Evolutionary conservation across 2,113 vertebrate species (phyloP), one percentile per base, ranked within the genome.

Genomic region (zebrafish (Danio rerio)): DNA sequence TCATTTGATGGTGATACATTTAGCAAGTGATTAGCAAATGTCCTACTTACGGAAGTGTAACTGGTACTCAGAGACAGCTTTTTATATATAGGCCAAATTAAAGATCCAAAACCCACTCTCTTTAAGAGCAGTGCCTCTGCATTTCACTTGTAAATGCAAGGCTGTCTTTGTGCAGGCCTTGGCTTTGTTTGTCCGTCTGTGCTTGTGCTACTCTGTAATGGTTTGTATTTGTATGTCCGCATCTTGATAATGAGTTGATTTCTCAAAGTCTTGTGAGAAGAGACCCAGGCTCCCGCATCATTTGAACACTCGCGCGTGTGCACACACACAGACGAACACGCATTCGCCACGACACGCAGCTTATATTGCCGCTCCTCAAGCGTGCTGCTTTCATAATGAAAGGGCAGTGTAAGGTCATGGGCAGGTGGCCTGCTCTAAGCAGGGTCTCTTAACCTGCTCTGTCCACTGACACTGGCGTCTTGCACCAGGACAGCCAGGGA

Each of bases 401-500:
- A 83, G 78, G 65, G 66, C 58, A 80, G 71, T 77, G 18, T 81
- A 80, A 80, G 42, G 56, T 80, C 72, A 78, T 13, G 66, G 76
- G 81, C 78, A 83, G 81, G 78, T 61, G 81, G 66, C 77, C 81
- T 59, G 69, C 81, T 18, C 40, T 84, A 74, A 81, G 58, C 74
- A 72, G 82, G 82, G 45, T 86, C 49, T 86, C 70, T 86, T 86
- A 86, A 80, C 81, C 85, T 83, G 81, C 85, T 86, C 85, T 86
- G 78, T 84, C 85, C 91, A 73, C 92, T 96, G 92, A 94, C 93
- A 89, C 91, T 95, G 95, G 95, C 93, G 92, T 95, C 93, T 96
- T 93, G 83, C 95, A 97, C 96, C 94, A 96, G 94, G 94, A 94
- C 90, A 90, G 88, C 91, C 93, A 92, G 90, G 92, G 92, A 89